Conservation (phyloP, 1,140 invertebrate species). For the Formica exsecta region DNA sequence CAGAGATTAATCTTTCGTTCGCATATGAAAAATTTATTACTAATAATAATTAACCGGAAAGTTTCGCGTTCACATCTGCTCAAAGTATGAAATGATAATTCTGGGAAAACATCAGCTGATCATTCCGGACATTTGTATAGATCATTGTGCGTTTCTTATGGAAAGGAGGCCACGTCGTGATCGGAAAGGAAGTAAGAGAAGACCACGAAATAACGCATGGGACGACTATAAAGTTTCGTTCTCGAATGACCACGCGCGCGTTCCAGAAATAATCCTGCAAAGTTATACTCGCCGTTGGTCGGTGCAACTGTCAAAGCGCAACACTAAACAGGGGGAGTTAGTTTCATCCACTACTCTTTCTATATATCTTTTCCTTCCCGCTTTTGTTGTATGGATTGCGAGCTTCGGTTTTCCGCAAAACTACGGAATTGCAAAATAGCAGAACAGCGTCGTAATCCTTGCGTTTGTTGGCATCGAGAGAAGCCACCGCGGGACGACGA, state of each 20-base stretch:
- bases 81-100: neutral
- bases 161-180: neutral
- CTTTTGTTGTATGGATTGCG: neutral
- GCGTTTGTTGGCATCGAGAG: constrained; percentile 36
- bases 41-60: neutral
- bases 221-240: constrained; percentile 76
- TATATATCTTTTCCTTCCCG: neutral
- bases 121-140: neutral
- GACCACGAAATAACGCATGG: constrained; percentile 22
- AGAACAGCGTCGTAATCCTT: constrained; percentile 34
- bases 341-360: constrained; percentile 8
- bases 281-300: constrained; percentile 69
- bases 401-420: constrained; percentile 43
- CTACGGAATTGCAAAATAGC: constrained; percentile 73
- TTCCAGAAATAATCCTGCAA: constrained; percentile 74
- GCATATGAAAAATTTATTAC: neutral
- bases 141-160: neutral
- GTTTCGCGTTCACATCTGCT: neutral
- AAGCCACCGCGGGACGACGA: constrained; percentile 36
- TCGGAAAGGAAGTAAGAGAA: constrained; percentile 40
- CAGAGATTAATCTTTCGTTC: neutral
- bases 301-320: constrained; percentile 9
- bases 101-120: neutral
- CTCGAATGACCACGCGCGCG: constrained; percentile 64
- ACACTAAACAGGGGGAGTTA: constrained; percentile 21